Evolutionary conservation across 2,888 invertebrate species (phyloP).

Genomic region (Hirtodrosophila duncani): DNA sequence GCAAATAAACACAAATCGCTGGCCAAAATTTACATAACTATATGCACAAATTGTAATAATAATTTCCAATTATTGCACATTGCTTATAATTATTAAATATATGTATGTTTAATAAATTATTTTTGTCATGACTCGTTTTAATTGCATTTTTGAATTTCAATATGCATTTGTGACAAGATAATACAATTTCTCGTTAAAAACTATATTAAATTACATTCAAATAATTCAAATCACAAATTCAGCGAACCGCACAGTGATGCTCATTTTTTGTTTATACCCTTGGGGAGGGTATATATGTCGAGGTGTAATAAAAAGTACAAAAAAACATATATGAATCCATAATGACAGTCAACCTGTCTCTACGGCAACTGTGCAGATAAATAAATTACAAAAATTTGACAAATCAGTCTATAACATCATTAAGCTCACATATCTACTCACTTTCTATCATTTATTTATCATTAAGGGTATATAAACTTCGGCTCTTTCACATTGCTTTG

Average conservation of each 20-base stretch:
- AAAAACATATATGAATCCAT: no score
- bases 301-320: no score
- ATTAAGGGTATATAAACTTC: no score
- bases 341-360: no score
- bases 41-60: constrained; percentile 11
- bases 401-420: no score
- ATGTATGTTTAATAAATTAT: constrained; percentile 26
- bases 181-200: constrained; percentile 26
- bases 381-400: no score
- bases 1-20: constrained; percentile 67
- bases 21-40: constrained; percentile 24
- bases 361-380: no score
- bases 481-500: no score
- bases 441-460: no score
- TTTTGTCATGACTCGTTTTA: constrained; percentile 19
- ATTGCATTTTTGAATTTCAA: constrained; percentile 35
- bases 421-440: no score
- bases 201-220: constrained; percentile 51
- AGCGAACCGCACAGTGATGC: constrained; percentile 1
- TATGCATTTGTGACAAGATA: constrained; percentile 24
- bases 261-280: neutral
- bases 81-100: constrained; percentile 14
- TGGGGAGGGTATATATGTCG: no score
- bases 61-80: constrained; percentile 45
- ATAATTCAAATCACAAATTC: constrained; percentile 40